phyloP scores from a whole-genome alignment of 2,113 vertebrate genomes.

The Recurvirostra avosetta region DNA sequence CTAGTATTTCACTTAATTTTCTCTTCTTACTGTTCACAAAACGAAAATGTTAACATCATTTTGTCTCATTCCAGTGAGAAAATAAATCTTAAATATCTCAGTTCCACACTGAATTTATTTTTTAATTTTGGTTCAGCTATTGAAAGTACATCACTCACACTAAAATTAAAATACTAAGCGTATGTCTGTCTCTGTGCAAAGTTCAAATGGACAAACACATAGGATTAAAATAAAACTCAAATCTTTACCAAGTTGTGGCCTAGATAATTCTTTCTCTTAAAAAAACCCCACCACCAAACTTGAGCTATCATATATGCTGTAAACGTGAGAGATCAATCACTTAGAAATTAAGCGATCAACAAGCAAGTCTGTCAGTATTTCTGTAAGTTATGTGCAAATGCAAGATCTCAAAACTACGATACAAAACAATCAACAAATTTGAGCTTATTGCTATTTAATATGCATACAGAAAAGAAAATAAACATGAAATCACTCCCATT shows the following conservation, averaged over 20 bases:
- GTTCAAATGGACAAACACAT: background rate
- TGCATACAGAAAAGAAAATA: background rate
- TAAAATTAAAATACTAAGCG: background rate
- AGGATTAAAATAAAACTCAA: background rate
- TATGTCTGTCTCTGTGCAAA: background rate
- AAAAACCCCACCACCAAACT: background rate
- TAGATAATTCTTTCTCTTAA: background rate
- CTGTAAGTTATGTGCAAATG: background rate
- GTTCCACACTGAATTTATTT: background rate
- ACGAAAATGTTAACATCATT: background rate
- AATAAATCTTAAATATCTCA: background rate
- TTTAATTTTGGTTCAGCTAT: background rate
- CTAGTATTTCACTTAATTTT: background rate
- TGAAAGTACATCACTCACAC: background rate
- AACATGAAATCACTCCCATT: background rate
- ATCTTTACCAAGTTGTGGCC: background rate
- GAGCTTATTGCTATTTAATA: background rate
- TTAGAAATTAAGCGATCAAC: background rate
- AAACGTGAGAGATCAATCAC: background rate
- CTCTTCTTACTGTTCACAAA: background rate
- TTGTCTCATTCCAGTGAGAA: background rate
- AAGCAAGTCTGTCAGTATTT: background rate
- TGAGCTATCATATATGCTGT: background rate
- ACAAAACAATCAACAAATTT: background rate
- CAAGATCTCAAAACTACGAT: background rate